Evolutionary conservation across 2,888 invertebrate species (phyloP).

Genomic region (Agrochola circellaris): DNA sequence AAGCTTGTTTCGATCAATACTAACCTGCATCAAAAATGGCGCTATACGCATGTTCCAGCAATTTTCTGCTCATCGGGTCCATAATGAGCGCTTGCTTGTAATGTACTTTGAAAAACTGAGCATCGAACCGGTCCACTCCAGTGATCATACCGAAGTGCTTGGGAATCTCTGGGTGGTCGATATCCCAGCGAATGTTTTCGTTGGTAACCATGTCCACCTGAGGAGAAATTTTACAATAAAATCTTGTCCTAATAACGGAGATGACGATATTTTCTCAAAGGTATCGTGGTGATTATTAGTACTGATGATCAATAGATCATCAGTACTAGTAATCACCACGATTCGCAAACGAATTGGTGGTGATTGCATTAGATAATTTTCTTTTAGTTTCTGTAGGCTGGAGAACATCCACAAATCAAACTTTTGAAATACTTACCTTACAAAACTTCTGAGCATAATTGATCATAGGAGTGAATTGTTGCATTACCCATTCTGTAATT

Average conservation of each 20-base stretch:
- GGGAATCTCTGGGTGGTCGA: slow-evolving; percentile 92
- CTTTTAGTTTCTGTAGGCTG: background rate
- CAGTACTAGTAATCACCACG: too few species aligned
- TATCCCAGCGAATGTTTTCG: slow-evolving; percentile 61
- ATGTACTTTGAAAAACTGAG: slow-evolving; percentile 92
- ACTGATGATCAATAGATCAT: too few species aligned
- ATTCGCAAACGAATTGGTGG: too few species aligned
- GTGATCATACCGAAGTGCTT: slow-evolving; percentile 91
- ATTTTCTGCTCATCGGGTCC: slow-evolving; percentile 92
- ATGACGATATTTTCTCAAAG: background rate
- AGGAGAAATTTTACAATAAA: background rate
- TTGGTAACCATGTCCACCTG: slow-evolving; percentile 93
- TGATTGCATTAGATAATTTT: background rate
- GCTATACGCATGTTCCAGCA: slow-evolving; percentile 93
- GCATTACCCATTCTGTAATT: background rate
- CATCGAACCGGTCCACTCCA: slow-evolving; percentile 92
- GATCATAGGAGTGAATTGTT: background rate
- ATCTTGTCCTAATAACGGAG: background rate
- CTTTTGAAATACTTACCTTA: background rate
- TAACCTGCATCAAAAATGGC: slow-evolving; percentile 92
- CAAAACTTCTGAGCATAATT: background rate
- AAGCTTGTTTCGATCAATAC: background rate
- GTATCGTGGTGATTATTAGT: too few species aligned
- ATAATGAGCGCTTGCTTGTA: slow-evolving; percentile 91
- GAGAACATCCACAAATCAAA: background rate